A percentile compares a stretch with the other conserved stretches of the same genome.
These are phyloP conservation scores for Channa maculata DNA, from an alignment of 2,113 vertebrate genomes.

Conservation along the genomic window DNA sequence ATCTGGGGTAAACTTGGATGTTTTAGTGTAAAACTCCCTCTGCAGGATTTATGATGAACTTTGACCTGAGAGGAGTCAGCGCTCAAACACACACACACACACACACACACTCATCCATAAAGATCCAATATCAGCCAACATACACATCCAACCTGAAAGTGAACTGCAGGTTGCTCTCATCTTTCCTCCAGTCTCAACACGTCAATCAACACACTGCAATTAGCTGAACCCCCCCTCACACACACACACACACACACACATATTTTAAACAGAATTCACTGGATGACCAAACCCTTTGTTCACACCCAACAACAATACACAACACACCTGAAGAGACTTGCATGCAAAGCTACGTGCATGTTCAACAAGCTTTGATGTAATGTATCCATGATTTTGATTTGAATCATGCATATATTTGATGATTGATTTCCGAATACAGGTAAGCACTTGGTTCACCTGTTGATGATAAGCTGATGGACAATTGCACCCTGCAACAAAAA, in stretches of 20 bases:
- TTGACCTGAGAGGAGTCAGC: conserved; percentile 24
- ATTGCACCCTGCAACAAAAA: too few species aligned
- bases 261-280: not conserved
- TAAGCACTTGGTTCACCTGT: too few species aligned
- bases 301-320: not conserved
- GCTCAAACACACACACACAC: conserved; percentile 47
- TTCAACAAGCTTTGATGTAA: too few species aligned
- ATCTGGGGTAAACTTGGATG: not conserved
- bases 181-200: conserved; percentile 66
- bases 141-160: conserved; percentile 59
- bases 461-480: too few species aligned
- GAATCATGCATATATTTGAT: too few species aligned
- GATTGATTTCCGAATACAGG: too few species aligned
- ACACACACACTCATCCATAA: conserved; percentile 41
- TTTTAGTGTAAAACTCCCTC: conserved; percentile 7
- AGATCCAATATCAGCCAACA: conserved; percentile 45
- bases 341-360: too few species aligned
- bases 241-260: conserved; percentile 27
- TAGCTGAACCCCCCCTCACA: conserved; percentile 41
- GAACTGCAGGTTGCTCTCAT: conserved; percentile 64
- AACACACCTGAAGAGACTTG: not conserved
- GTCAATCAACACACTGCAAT: conserved; percentile 70
- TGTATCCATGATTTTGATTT: too few species aligned
- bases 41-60: conserved; percentile 54
- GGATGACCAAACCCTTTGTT: conserved; percentile 1